These are phyloP conservation scores for Omphaloscelis lunosa DNA, from an alignment of 2,888 invertebrate genomes.

Conservation along the genomic window DNA sequence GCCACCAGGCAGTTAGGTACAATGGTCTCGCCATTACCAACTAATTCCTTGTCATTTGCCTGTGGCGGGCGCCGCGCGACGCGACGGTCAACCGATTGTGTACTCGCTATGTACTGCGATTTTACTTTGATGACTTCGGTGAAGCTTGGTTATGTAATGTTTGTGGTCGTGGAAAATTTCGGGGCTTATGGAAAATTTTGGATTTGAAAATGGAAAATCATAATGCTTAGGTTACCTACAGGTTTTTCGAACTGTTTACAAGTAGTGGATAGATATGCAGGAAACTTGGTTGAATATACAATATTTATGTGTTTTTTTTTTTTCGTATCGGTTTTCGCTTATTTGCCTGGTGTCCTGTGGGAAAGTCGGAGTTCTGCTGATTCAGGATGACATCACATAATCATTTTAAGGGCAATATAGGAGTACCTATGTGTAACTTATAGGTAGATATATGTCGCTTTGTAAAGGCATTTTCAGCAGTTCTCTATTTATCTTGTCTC, in stretches of 20 bases:
- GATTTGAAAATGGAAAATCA: too few relatives aligned
- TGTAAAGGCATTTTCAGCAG: background rate
- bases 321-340: too few relatives aligned
- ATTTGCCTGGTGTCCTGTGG: background rate
- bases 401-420: background rate
- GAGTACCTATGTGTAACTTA: background rate
- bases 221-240: background rate
- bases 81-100: slow-evolving; percentile 82
- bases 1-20: slow-evolving; percentile 86
- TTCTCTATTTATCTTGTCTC: background rate
- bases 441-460: background rate
- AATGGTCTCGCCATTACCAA: slow-evolving; percentile 90
- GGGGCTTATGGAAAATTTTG: background rate
- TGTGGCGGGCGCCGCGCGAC: slow-evolving; percentile 82
- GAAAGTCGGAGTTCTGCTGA: background rate
- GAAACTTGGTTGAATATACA: background rate
- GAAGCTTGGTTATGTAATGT: slow-evolving; percentile 21
- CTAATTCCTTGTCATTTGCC: slow-evolving; percentile 90
- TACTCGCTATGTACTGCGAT: slow-evolving; percentile 60
- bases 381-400: background rate
- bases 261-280: background rate
- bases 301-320: background rate
- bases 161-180: slow-evolving; percentile 4
- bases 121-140: slow-evolving; percentile 58
- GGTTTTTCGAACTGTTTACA: background rate